Percentiles rank a stretch among this genome's conserved stretches.
Evolutionary conservation across 1,140 invertebrate species (phyloP).

Genomic region (Drosophila kanapiae): DNA sequence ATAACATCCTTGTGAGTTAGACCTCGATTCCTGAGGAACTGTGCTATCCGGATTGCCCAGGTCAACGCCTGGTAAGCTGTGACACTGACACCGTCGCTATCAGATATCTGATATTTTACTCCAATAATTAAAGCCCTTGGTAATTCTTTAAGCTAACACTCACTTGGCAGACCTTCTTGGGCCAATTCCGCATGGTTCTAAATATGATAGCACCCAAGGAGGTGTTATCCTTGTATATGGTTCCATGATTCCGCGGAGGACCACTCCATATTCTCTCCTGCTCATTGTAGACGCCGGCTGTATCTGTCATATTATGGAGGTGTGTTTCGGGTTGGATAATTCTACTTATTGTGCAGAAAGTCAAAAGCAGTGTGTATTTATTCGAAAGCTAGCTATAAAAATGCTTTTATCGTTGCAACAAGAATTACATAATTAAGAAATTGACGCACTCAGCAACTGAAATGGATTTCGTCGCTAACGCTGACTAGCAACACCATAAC

Average conservation of each 20-base stretch:
- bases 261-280: background rate
- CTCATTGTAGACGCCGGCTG: background rate
- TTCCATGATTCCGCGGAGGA: background rate
- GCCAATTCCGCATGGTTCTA: background rate
- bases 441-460: background rate
- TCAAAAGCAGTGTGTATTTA: background rate
- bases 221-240: background rate
- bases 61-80: background rate
- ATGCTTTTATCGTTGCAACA: background rate
- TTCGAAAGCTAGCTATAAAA: background rate
- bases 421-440: background rate
- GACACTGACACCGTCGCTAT: background rate
- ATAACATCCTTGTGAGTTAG: constrained; percentile 3
- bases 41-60: background rate
- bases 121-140: background rate
- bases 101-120: background rate
- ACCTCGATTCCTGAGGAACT: background rate
- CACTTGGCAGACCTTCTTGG: constrained; percentile 7
- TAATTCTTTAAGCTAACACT: background rate
- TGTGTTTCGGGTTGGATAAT: too few species aligned
- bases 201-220: background rate
- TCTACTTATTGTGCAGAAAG: background rate
- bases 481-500: background rate
- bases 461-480: background rate
- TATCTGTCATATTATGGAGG: background rate